Base-by-base conservation (phyloP, 2,888 invertebrate species). In the Drosophila testacea region DNA sequence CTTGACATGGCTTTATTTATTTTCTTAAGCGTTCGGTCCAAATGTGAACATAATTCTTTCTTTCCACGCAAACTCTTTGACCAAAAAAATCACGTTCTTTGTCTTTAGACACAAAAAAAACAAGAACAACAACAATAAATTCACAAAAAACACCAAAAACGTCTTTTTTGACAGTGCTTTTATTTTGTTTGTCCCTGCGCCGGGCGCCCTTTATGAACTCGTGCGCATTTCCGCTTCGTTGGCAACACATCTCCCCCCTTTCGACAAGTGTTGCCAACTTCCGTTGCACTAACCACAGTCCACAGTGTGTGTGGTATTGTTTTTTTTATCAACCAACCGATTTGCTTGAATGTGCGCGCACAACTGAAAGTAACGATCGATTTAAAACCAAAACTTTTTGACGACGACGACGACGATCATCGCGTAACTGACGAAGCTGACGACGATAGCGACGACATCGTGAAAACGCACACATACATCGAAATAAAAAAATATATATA, bases 311-410 rank as follows among this genome's bases (percentile, higher is more conserved):
- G 32, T 48, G 16, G 48, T 48, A 13, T 50, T 36, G 57, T 57
- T 38, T 38, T 46, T 57, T 16, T 1, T 16, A 47, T 42, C 38
- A 59, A 63, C 67, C 77, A 85, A 88, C 85, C 88, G 86, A 83
- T 83, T 83, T 81, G 89, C 88, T 83, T 83, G 83, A 89, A 83
- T 72, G 89, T 88, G 72, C 71, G 81, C 81, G 61, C 71, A 79
- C 89, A 89, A 85, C 89, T 88, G 76, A 85, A 89, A 80, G 76
- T 89, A 85, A 87, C 89, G 86, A 81, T 85, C 83, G 78, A 85
- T 78, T 73, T 69, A 73, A 71, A 74, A 65, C 52, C 16, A 34
- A 74, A 73, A 74, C 47, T 57, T 57, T 56, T 46, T 16, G 38
- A 62, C 57, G 62, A 32, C 61, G 41, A 44, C 34, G 32, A 44